These are phyloP conservation scores for Pomacea canaliculata DNA, from an alignment of 2,888 invertebrate genomes.

Conservation along the genomic window DNA sequence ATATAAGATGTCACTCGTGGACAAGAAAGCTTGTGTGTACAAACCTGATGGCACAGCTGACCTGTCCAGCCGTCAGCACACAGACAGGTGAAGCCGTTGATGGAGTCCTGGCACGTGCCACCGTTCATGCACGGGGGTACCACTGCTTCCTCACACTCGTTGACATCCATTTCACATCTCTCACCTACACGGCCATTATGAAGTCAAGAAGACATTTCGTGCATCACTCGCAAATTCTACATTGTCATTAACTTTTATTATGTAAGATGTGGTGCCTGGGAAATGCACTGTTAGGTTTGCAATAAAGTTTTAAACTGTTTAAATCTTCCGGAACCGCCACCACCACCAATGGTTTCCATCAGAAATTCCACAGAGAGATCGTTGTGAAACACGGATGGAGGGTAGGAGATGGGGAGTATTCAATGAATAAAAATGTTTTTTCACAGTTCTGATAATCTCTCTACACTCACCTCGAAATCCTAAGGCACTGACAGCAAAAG, in stretches of 20 bases:
- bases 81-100: slow-evolving; percentile 47
- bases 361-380: too few relatives aligned
- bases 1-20: too few relatives aligned
- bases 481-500: slow-evolving; percentile 43
- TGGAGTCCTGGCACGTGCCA: slow-evolving; percentile 79
- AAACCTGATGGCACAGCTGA: slow-evolving; percentile 44
- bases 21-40: too few relatives aligned
- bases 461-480: slow-evolving; percentile 35
- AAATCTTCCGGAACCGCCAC: too few relatives aligned
- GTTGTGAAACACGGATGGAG: too few relatives aligned
- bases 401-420: too few relatives aligned
- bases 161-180: slow-evolving; percentile 34
- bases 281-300: too few relatives aligned
- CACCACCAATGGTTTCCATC: too few relatives aligned
- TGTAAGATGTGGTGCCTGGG: background rate
- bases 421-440: too few relatives aligned
- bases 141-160: slow-evolving; percentile 32
- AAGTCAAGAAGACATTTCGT: too few relatives aligned
- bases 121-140: slow-evolving; percentile 83
- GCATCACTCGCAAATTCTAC: too few relatives aligned
- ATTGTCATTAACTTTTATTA: background rate
- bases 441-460: background rate
- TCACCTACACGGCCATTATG: slow-evolving; percentile 16
- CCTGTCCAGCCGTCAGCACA: slow-evolving; percentile 58
- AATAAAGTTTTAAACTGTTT: too few relatives aligned